Evolutionary conservation across 2,888 invertebrate species (phyloP), one percentile per base, ranked within the genome.

Genomic region (Catonia carolina): DNA sequence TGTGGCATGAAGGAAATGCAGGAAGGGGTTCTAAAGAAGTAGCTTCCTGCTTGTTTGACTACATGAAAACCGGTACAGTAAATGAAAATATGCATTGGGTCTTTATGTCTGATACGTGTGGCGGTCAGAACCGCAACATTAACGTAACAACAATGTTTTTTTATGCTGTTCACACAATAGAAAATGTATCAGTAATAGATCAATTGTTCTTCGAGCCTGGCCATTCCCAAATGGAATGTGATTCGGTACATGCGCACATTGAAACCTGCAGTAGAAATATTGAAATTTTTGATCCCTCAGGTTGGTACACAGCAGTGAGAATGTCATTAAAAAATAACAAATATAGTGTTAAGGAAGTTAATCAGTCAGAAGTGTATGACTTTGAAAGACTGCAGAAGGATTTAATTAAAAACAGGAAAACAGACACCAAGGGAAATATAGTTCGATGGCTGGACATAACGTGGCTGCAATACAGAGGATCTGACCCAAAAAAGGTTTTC

Each of bases 281-380:
- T 2, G 23, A 20, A 7, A 23, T 49, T 37, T 55, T 33, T 15
- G 31, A 45, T 22, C 49, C 48, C 15, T 45, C 31, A 10, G 49
- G 36, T 12, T 55, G 50, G 50, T 17, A 47, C 6, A 55, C 45
- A 17, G 42, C 41, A 27, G 36, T 55, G 12, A 55, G 33, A 55
- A 18, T 37, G 12, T 8, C 49, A 17, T 35, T 33, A 39, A 50
- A 31, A 41, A 39, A 37, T 20, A n/a, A 39, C 22, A 39, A 23
- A 15, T 41, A 41, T 6, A 15, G 10, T 7, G 15, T 15, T 10
- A 6, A 41, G 2, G 15, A 41, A 20, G 2, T 41, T 10, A 41
- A 41, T n/a, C 41, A 41, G 2, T 41, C 41, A 18, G 41, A 41
- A n/a, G 7, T 41, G 2, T 41, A n/a, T 14, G 15, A 15, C 15